Evolutionary conservation across 2,113 vertebrate genomes (phyloP), one percentile per base, ranked within the genome.

Genomic region (Platysternon megacephalum): DNA sequence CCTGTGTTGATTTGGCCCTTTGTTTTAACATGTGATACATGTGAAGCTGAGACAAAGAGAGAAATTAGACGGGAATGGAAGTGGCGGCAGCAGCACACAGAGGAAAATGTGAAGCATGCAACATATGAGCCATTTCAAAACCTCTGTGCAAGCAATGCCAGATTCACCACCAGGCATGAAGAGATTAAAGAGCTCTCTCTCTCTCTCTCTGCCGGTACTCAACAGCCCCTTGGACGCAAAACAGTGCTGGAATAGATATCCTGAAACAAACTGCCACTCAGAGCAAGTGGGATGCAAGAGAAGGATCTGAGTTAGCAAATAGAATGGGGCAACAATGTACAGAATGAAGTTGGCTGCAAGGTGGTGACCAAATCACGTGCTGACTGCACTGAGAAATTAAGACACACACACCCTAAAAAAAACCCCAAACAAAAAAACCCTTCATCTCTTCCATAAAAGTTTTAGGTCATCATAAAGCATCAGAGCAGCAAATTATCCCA

Each of bases 321-420:
- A 1, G 42, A 17, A 19, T 0, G 0, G 17, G 84, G 21, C 0
- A 1, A 85, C 35, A 1, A 0, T 6, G 35, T 79, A 21, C n/a
- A 24, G 74, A 44, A 88, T 51, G 16, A 92, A 58, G 2, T 42
- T 13, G 55, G 52, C 86, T 89, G 82, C 49, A 61, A 61, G 3
- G 65, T 48, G 28, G 39, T 0, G 42, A 7, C 9, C 0, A 53
- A 5, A 0, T 0, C 22, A 9, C 52, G 49, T 48, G 82, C 0
- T 0, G 35, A 21, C 42, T 8, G 22, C 53, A 6, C 39, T 0
- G 0, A 35, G 48, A 24, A 91, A 26, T 17, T 0, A 1, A 44
- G 83, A 29, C 49, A 49, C 49, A 17, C 4, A 5, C 52, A 21
- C 51, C 42, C 42, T 52, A 79, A 35, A 26, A 61, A 14, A 53